Percentiles rank a stretch among this genome's conserved stretches.
These are phyloP conservation scores for Halichoeres trimaculatus DNA, from an alignment of 2,113 vertebrate genomes.

Conservation along the genomic window DNA sequence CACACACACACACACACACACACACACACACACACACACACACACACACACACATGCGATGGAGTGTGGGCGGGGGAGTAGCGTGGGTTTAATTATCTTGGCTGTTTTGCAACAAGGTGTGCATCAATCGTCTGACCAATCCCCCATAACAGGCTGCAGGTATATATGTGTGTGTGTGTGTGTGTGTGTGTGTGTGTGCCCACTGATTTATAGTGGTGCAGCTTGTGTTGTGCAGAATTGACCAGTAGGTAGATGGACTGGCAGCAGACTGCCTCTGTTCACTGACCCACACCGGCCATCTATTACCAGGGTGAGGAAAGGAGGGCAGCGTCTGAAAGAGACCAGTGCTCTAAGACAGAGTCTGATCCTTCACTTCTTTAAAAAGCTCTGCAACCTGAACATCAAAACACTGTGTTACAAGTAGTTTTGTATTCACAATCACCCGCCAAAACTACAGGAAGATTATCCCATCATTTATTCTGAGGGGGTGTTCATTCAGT, in stretches of 20 bases:
- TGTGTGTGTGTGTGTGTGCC: constrained; percentile 13
- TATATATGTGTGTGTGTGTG: constrained; percentile 7
- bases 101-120: constrained; percentile 64
- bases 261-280: constrained; percentile 58
- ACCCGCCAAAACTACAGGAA: background rate
- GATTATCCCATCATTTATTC: background rate
- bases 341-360: background rate
- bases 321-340: background rate
- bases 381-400: background rate
- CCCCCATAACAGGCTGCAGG: constrained; percentile 20
- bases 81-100: constrained; percentile 63
- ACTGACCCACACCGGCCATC: constrained; percentile 55
- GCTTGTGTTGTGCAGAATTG: constrained; percentile 53
- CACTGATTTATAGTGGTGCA: constrained; percentile 60
- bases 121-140: constrained; percentile 53
- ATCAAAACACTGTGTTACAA: background rate
- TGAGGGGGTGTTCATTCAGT: background rate
- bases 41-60: constrained; percentile 3
- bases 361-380: background rate
- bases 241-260: constrained; percentile 59
- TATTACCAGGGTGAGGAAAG: constrained; percentile 31
- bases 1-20: constrained; percentile 15
- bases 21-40: constrained; percentile 19
- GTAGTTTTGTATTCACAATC: too few relatives aligned
- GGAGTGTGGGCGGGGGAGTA: constrained; percentile 1